phyloP scores from a whole-genome alignment of 2,888 invertebrate species.

The Scaeva pyrastri region DNA sequence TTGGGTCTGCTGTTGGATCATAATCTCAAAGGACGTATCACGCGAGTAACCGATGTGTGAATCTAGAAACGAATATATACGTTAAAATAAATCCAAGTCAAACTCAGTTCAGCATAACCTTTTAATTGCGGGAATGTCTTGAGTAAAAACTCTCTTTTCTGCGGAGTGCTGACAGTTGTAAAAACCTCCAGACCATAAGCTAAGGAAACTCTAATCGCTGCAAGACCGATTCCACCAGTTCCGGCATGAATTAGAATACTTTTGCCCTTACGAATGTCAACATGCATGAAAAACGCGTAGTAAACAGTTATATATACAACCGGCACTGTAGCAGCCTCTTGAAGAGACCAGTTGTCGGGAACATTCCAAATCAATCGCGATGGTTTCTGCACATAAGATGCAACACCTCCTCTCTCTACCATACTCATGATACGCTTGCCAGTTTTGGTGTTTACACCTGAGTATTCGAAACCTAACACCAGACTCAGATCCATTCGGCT shows the following conservation, averaged over 20 bases:
- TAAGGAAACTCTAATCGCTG: slow-evolving; percentile 90
- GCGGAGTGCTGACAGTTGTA: slow-evolving; percentile 89
- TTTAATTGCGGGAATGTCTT: slow-evolving; percentile 85
- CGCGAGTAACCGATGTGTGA: slow-evolving; percentile 94
- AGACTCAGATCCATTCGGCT: slow-evolving; percentile 87
- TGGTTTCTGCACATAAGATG: slow-evolving; percentile 82
- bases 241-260: slow-evolving; percentile 86
- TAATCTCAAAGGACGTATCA: slow-evolving; percentile 93
- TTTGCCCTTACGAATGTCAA: slow-evolving; percentile 82
- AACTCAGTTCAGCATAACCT: slow-evolving; percentile 82
- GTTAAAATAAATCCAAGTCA: not conserved
- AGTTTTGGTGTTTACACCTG: slow-evolving; percentile 85
- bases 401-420: slow-evolving; percentile 85
- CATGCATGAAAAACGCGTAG: slow-evolving; percentile 84
- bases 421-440: slow-evolving; percentile 89
- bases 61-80: slow-evolving; percentile 75
- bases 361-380: slow-evolving; percentile 86
- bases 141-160: slow-evolving; percentile 87
- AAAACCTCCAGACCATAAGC: slow-evolving; percentile 87
- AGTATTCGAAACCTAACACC: slow-evolving; percentile 89
- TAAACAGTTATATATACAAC: slow-evolving; percentile 90
- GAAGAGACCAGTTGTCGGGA: slow-evolving; percentile 89
- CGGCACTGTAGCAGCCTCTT: slow-evolving; percentile 91
- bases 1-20: slow-evolving; percentile 91
- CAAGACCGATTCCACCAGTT: slow-evolving; percentile 90